Evolutionary conservation across 2,888 invertebrate species (phyloP).

Genomic region (Bedellia somnulentella): DNA sequence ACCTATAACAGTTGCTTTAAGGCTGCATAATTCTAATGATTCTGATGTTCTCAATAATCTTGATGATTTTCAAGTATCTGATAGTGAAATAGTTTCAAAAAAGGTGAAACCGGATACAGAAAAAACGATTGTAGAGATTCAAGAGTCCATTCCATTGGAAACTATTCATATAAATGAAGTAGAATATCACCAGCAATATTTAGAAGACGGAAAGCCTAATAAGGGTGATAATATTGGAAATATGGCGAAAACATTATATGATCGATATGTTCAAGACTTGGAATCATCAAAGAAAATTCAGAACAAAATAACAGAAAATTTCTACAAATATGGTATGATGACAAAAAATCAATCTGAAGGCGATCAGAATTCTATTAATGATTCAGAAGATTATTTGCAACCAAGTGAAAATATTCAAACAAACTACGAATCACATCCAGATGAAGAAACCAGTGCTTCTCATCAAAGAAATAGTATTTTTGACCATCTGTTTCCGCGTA

Average conservation of each 20-base stretch:
- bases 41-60: slow-evolving; percentile 33
- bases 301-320: slow-evolving; percentile 25
- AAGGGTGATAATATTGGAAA: slow-evolving; percentile 25
- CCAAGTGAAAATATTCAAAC: slow-evolving; percentile 31
- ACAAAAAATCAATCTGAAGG: slow-evolving; percentile 28
- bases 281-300: slow-evolving; percentile 36
- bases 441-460: background rate
- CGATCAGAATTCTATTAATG: slow-evolving; percentile 15
- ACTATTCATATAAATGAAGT: slow-evolving; percentile 50
- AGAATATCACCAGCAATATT: slow-evolving; percentile 37
- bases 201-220: slow-evolving; percentile 33
- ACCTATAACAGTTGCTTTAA: slow-evolving; percentile 63
- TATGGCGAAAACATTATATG: slow-evolving; percentile 26
- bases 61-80: slow-evolving; percentile 38
- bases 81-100: slow-evolving; percentile 35
- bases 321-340: slow-evolving; percentile 26
- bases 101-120: slow-evolving; percentile 37
- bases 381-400: slow-evolving; percentile 26
- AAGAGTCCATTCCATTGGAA: slow-evolving; percentile 64
- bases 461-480: no score
- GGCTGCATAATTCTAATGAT: slow-evolving; percentile 46
- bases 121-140: slow-evolving; percentile 65
- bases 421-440: slow-evolving; percentile 17
- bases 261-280: slow-evolving; percentile 32
- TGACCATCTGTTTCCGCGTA: slow-evolving; percentile 10